These are phyloP conservation scores for Larimichthys crocea DNA, from an alignment of 2,113 vertebrate species.

Conservation along the genomic window DNA sequence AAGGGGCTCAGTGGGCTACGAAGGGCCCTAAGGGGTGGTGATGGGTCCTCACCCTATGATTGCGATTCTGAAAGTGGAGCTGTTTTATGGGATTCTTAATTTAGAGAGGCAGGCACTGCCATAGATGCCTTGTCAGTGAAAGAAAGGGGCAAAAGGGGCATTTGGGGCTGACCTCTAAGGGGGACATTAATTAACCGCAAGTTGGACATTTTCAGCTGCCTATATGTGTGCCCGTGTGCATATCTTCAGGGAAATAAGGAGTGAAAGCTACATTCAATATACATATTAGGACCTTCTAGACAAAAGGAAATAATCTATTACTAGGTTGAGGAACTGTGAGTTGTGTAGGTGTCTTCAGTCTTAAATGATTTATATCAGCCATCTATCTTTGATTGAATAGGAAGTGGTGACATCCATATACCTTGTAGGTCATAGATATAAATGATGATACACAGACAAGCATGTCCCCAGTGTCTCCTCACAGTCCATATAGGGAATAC, in stretches of 20 bases:
- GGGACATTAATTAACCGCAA: conserved; percentile 59
- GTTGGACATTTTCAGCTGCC: conserved; percentile 26
- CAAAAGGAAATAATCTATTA: conserved; percentile 34
- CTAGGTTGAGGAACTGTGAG: conserved; percentile 19
- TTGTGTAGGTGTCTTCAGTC: conserved; percentile 34
- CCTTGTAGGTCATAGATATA: conserved; percentile 73
- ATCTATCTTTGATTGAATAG: conserved; percentile 69
- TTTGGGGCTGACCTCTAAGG: conserved; percentile 66
- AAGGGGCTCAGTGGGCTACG: conserved; percentile 60
- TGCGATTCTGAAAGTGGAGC: conserved; percentile 73
- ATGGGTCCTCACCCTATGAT: conserved; percentile 71
- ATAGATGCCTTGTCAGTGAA: conserved; percentile 68
- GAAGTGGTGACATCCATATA: conserved; percentile 69
- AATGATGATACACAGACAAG: conserved; percentile 70
- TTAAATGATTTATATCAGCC: conserved; percentile 62
- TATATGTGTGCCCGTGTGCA: neutral
- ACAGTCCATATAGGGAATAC: conserved; percentile 63
- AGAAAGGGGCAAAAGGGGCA: conserved; percentile 61
- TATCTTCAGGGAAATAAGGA: conserved; percentile 15
- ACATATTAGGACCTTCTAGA: conserved; percentile 1
- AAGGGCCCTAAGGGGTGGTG: conserved; percentile 66
- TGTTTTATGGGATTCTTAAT: conserved; percentile 78
- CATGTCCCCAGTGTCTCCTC: conserved; percentile 59
- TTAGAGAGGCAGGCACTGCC: conserved; percentile 79
- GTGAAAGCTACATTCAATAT: conserved; percentile 27